Evolutionary conservation across 2,113 vertebrate genomes (phyloP).

Genomic region (Cnemophilus loriae): DNA sequence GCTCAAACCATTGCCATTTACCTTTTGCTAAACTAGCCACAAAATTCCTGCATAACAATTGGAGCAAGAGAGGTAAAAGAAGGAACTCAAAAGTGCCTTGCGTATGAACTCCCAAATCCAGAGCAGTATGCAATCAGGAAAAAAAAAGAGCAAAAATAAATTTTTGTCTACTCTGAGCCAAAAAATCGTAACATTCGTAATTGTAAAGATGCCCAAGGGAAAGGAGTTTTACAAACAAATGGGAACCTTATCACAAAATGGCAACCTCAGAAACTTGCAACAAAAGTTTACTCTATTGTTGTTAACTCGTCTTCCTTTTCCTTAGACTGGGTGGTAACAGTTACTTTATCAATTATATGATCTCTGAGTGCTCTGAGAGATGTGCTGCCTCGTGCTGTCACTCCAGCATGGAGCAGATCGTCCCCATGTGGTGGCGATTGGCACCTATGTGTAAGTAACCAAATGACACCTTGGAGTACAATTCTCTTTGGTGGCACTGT

Average conservation of each 20-base stretch:
- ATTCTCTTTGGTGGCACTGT: not conserved
- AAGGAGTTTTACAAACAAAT: not conserved
- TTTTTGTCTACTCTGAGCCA: not conserved
- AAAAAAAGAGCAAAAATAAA: not conserved
- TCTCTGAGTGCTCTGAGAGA: not conserved
- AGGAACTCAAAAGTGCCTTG: not conserved
- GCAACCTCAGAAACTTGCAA: not conserved
- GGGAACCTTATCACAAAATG: not conserved
- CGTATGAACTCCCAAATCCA: not conserved
- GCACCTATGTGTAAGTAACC: fast-evolving
- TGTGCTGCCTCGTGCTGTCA: not conserved
- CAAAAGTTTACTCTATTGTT: not conserved
- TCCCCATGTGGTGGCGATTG: fast-evolving
- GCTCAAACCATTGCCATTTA: not conserved
- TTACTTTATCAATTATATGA: not conserved
- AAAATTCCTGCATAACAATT: not conserved
- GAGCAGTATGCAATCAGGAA: fast-evolving
- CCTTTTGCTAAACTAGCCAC: not conserved
- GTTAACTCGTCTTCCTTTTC: not conserved
- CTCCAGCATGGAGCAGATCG: not conserved
- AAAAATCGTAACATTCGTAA: not conserved
- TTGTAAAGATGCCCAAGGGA: not conserved
- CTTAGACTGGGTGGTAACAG: not conserved
- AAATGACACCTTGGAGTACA: not conserved
- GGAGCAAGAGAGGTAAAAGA: not conserved